Percentiles rank a stretch among this genome's conserved stretches.
These are phyloP conservation scores for Conistra vaccinii DNA, from an alignment of 2,888 invertebrate genomes.

Conservation along the genomic window DNA sequence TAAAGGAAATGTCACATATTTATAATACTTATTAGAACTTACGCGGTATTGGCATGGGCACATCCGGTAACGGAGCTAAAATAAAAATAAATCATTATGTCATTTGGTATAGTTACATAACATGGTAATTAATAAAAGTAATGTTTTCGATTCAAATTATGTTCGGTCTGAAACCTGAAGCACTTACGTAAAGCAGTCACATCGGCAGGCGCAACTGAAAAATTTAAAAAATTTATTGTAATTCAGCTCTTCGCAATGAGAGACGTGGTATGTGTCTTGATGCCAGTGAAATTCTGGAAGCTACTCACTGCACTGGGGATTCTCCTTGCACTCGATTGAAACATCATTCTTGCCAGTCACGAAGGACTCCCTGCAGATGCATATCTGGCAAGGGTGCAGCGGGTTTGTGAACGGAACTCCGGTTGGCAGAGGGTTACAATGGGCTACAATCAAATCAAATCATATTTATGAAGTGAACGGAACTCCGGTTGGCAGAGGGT, in stretches of 20 bases:
- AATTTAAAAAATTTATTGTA: not conserved
- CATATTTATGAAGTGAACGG: slow-evolving; percentile 76
- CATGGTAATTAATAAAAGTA: not conserved
- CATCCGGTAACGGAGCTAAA: slow-evolving; percentile 68
- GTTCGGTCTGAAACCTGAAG: slow-evolving; percentile 1
- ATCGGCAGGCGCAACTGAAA: slow-evolving; percentile 68
- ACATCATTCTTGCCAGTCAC: slow-evolving; percentile 71
- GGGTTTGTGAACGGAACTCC: slow-evolving; percentile 80
- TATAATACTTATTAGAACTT: slow-evolving; percentile 51
- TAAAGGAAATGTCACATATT: slow-evolving; percentile 8
- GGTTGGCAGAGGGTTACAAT: slow-evolving; percentile 80
- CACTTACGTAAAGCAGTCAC: slow-evolving; percentile 69
- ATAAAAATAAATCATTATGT: slow-evolving; percentile 35
- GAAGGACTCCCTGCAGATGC: slow-evolving; percentile 75
- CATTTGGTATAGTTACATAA: not conserved
- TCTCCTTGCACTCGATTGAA: slow-evolving; percentile 78
- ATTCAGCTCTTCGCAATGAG: not conserved
- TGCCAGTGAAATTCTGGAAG: not conserved
- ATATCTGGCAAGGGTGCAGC: slow-evolving; percentile 83
- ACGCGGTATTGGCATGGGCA: slow-evolving; percentile 65
- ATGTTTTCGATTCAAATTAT: not conserved
- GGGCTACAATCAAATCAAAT: slow-evolving; percentile 56
- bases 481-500: slow-evolving; percentile 77
- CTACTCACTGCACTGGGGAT: slow-evolving; percentile 79
- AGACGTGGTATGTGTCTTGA: not conserved